Base-by-base conservation (phyloP, 1,140 invertebrate species). In the Drosophila funebris region DNA sequence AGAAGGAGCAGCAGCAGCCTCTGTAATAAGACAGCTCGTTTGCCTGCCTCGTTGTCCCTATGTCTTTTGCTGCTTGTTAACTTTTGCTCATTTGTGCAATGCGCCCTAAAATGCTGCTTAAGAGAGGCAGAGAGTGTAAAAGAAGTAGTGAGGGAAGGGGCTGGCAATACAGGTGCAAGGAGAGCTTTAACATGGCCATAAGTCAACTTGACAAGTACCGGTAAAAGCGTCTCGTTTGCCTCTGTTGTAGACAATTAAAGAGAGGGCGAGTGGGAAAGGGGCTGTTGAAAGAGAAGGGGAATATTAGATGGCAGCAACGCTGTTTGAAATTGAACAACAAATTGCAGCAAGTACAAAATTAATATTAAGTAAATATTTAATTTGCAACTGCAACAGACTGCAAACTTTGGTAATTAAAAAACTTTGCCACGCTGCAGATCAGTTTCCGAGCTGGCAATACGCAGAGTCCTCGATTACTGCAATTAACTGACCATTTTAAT, bases 21-120 rank as follows among this genome's bases (percentile, higher is more conserved):
- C 82, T 87, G 66, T 85, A 85, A 85, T 85, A 85, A 85, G 82
- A 81, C 78, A 85, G 82, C 82, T 85, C 76, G 80, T 84, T 78
- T 76, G 68, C 64, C 43, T 36, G 56, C 44, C 73, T 44, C 58
- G 46, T 6, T 41, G 9, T 64, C 46, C 18, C 33, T 63, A 33
- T 44, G 27, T 13, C 2, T 57, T 53, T 64, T 36, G 69, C 52
- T 46, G 62, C 73, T 75, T 74, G 82, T 87, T 87, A 78, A 75
- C 66, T 85, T 85, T 87, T 87, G 82, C 82, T 87, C 82, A 85
- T 85, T 85, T 85, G 75, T 68, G 79, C 70, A 76, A 66, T 43
- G 64, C 46, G 44, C 52, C 46, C 60, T 48, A 41, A 73, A 67
- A 63, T 68, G 82, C 48, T 31, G 27, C 27, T 24, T 27, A 14